Percentiles rank a stretch among this genome's conserved stretches.
These are phyloP conservation scores for Mesorhabditis sp. DNA, from an alignment of 2,888 invertebrate genomes.

Conservation along the genomic window DNA sequence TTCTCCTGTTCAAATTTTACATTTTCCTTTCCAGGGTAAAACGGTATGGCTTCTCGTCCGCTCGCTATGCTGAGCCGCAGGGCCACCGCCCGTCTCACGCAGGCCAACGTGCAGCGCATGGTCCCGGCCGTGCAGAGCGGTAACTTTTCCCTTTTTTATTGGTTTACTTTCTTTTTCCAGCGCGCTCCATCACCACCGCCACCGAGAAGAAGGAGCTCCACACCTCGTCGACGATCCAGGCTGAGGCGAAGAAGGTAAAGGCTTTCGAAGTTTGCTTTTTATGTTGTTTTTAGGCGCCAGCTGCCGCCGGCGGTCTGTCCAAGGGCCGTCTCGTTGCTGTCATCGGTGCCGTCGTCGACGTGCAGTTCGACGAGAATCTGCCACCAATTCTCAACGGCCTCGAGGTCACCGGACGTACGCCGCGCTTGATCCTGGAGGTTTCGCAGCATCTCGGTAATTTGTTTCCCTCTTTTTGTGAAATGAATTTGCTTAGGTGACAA, in stretches of 20 bases:
- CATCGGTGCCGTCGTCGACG: conserved; percentile 94
- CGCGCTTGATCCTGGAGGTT: conserved; percentile 81
- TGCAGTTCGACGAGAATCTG: conserved; percentile 82
- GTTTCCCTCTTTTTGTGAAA: conserved; percentile 13
- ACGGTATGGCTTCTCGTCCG: conserved; percentile 42
- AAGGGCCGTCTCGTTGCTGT: conserved; percentile 73
- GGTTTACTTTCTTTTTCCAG: conserved; percentile 23
- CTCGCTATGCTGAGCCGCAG: conserved; percentile 40
- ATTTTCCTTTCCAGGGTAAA: background rate
- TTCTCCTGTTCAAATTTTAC: no score
- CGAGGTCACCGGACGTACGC: conserved; percentile 79
- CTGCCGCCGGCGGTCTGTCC: conserved; percentile 36
- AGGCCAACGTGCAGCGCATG: conserved; percentile 9
- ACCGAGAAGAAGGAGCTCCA: conserved; percentile 44
- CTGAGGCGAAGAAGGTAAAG: conserved; percentile 15
- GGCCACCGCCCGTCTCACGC: conserved; percentile 39
- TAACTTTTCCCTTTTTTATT: background rate
- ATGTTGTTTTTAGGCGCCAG: conserved; percentile 25
- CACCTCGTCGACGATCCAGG: conserved; percentile 42
- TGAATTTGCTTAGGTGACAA: conserved; percentile 62
- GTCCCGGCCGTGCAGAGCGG: conserved; percentile 32
- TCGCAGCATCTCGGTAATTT: conserved; percentile 81
- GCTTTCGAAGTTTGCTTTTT: background rate
- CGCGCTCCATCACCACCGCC: conserved; percentile 35
- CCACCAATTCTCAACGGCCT: conserved; percentile 91